Base-by-base conservation (phyloP, 2,113 vertebrate genomes). In the Ornithorhynchus anatinus region DNA sequence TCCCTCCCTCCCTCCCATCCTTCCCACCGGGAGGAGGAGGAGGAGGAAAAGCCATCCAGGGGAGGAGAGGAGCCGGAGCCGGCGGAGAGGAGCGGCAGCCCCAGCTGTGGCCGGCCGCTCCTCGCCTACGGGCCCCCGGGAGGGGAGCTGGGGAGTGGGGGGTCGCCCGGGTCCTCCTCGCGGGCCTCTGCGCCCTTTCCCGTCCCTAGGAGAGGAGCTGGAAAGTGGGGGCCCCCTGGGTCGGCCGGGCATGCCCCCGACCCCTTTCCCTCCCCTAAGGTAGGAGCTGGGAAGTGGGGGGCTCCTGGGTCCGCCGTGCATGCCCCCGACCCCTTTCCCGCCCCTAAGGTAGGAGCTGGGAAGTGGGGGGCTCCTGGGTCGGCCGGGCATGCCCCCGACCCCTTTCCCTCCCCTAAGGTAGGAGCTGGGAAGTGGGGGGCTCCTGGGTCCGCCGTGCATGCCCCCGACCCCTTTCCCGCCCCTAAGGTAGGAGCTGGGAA, bases 231-330 rank as follows among this genome's bases (percentile, higher is more conserved):
- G 3, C 10, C 35, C 50, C 10, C 16, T 56, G 38, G 68, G 40
- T 27, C 47, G 68, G 11, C 17, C 44, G 44, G 65, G 73, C 71
- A 45, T 25, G 69, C 48, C 13, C 52, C 59, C 57, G 22, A 75
- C n/a, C n/a, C n/a, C n/a, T n/a, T n/a, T n/a, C n/a, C n/a, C n/a
- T n/a, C n/a, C n/a, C n/a, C n/a, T n/a, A n/a, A n/a, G n/a, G n/a
- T n/a, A n/a, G n/a, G n/a, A n/a, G n/a, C n/a, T n/a, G n/a, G 13
- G 16, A 23, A 12, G 37, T 19, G n/a, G 37, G 37, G 29, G 27
- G 53, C 22, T 42, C 38, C 40, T 29, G 69, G 35, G 25, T 20
- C 27, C 20, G 5, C 15, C 17, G 31, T n/a, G n/a, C n/a, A n/a
- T n/a, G n/a, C n/a, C n/a, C n/a, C n/a, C n/a, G n/a, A n/a, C n/a